Evolutionary conservation across 2,113 vertebrate genomes (phyloP), one percentile per base, ranked within the genome.

Genomic region (Stegastes partitus): DNA sequence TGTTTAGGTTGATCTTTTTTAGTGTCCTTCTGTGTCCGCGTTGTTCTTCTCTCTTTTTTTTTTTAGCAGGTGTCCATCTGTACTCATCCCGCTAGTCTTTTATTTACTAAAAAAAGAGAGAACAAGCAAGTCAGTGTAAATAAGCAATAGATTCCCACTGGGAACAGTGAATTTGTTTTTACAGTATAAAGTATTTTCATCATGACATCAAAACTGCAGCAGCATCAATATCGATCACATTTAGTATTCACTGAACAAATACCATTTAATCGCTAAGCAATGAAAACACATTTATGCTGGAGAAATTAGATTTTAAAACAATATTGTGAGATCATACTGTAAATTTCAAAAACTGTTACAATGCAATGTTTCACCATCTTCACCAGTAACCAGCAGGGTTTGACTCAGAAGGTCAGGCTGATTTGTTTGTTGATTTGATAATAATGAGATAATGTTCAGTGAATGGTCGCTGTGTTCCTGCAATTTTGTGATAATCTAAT

Each of bases 41-140:
- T 75, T 85, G 87, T 80, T 91, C 70, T 89, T 88, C 77, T 85
- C 68, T 83, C 85, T 90, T 83, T 87, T 83, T 44, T 44, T 45
- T 49, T 89, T 87, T 75, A 72, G 87, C 65, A 73, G 94, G 89
- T 84, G 84, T 93, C 93, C 93, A 81, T 87, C 84, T 88, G 86
- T 77, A 84, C 83, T 88, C 85, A 82, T 84, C 82, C 84, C 67
- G 68, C 73, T 85, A 84, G 86, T 88, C 74, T 84, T 86, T 90
- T 88, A 89, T 93, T 95, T 94, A 95, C 94, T 95, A 89, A 47
- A 93, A 91, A 34, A 65, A 90, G 58, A 93, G 61, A 91, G 37
- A 91, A 92, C 50, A 90, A 81, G 83, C 54, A 84, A 68, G 87
- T 87, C 81, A 91, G 82, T 86, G 50, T 53, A 72, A 79, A 54